phyloP scores from a whole-genome alignment of 2,113 vertebrate species.

The Percina caprodes region DNA sequence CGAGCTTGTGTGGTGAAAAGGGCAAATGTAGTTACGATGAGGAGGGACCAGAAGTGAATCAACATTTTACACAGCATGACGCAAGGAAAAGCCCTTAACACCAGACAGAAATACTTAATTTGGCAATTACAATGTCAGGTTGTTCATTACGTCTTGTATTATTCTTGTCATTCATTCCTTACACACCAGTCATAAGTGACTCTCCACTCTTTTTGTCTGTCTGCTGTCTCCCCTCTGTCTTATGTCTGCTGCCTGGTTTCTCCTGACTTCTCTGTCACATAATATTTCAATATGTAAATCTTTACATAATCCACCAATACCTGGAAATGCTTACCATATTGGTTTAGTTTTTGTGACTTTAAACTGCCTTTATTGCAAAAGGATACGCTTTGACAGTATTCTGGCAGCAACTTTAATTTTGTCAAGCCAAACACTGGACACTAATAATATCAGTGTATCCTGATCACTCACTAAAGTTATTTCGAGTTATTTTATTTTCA shows the following conservation, averaged over 20 bases:
- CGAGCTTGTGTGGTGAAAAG: conserved; percentile 42
- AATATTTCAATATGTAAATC: conserved; percentile 1
- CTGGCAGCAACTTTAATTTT: background rate
- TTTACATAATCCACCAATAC: background rate
- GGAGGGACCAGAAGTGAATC: conserved; percentile 34
- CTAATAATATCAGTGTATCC: background rate
- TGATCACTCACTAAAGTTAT: conserved; percentile 14
- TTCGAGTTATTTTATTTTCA: conserved; percentile 6
- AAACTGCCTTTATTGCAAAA: background rate
- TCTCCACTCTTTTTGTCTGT: background rate
- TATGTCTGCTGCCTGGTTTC: background rate
- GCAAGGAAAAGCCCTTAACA: conserved; percentile 31
- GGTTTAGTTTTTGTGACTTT: background rate
- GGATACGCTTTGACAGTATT: background rate
- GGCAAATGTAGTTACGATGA: conserved; percentile 43
- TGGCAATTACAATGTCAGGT: background rate
- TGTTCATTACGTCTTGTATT: conserved; percentile 2
- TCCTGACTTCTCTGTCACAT: background rate
- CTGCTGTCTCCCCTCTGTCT: background rate
- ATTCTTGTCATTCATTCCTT: conserved; percentile 17
- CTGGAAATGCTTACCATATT: background rate
- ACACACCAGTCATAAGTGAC: conserved; percentile 7
- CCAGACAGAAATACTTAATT: background rate
- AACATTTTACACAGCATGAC: conserved; percentile 28
- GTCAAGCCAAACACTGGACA: background rate